These are phyloP conservation scores for Penelope pileata DNA, from an alignment of 2,113 vertebrate species.

Conservation along the genomic window DNA sequence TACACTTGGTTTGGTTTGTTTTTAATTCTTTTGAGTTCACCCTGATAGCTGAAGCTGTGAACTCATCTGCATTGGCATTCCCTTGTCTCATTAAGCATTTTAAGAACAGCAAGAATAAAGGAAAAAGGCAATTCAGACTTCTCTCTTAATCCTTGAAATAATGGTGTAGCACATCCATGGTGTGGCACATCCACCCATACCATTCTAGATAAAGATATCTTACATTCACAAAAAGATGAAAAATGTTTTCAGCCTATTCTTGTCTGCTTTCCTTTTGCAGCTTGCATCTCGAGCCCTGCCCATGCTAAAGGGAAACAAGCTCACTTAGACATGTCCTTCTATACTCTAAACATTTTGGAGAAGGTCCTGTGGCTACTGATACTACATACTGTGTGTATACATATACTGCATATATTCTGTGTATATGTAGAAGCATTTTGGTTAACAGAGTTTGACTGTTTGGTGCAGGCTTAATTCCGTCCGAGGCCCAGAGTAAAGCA, in stretches of 20 bases:
- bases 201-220: not conserved
- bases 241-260: not conserved
- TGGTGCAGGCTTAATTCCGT: not conserved
- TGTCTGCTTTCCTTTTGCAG: not conserved
- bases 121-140: not conserved
- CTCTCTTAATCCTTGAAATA: not conserved
- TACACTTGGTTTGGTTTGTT: not conserved
- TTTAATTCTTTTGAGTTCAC: not conserved
- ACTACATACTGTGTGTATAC: too few species aligned
- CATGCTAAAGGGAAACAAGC: not conserved
- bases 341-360: not conserved
- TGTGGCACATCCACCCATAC: not conserved
- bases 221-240: not conserved
- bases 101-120: not conserved
- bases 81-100: not conserved
- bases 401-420: too few species aligned
- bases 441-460: not conserved
- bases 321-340: not conserved
- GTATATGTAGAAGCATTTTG: not conserved
- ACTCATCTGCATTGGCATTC: not conserved
- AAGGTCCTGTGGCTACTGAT: not conserved
- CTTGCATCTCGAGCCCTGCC: not conserved
- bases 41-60: not conserved
- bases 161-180: not conserved
- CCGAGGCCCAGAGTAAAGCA: not conserved